phyloP scores from a whole-genome alignment of 2,888 invertebrate species.

The Saturnia japonica region DNA sequence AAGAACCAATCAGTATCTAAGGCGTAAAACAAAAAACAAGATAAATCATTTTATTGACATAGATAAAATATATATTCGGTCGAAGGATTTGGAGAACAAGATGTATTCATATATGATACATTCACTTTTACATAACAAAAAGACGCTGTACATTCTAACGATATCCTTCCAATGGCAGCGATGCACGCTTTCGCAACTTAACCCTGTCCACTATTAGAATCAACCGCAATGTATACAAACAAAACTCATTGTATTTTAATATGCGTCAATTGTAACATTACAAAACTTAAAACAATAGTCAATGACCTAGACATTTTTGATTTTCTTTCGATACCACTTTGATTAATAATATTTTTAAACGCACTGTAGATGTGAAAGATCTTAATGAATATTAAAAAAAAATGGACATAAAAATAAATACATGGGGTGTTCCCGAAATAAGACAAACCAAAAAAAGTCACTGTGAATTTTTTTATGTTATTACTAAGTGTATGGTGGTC shows the following conservation, averaged over 20 bases:
- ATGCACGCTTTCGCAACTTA: conserved; percentile 14
- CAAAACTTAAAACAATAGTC: conserved; percentile 14
- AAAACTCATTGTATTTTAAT: conserved; percentile 30
- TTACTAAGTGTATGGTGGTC: no score
- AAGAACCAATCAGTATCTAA: no score
- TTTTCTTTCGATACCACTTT: background rate
- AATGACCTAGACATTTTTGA: conserved; percentile 19
- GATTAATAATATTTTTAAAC: no score
- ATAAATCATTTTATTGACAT: no score
- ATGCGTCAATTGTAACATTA: conserved; percentile 23
- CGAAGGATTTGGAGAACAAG: background rate
- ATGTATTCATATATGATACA: background rate
- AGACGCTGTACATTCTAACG: background rate
- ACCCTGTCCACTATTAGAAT: conserved; percentile 17
- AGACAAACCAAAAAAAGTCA: no score
- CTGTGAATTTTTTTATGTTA: no score
- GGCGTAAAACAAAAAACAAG: no score
- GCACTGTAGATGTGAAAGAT: no score
- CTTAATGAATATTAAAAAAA: no score
- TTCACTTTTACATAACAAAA: background rate
- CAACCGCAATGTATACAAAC: conserved; percentile 5
- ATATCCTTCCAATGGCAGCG: conserved; percentile 2
- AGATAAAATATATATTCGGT: no score
- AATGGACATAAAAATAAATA: no score
- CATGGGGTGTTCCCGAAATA: no score